Evolutionary conservation across 2,888 invertebrate genomes (phyloP).

Genomic region (Yponomeuta sedellus): DNA sequence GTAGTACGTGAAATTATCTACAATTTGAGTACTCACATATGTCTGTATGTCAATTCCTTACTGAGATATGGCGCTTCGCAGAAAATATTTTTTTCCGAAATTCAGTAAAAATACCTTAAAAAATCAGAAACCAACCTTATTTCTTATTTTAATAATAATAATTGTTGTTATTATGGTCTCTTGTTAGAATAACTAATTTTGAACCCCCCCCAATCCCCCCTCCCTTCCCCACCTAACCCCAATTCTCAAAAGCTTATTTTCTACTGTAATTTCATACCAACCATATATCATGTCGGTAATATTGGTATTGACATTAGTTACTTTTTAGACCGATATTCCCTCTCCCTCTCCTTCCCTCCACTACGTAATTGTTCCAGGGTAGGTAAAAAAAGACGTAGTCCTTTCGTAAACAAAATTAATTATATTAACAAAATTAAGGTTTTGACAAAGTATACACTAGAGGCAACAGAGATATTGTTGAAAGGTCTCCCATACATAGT

Average conservation of each 20-base stretch:
- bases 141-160: too few species aligned
- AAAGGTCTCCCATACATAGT: not conserved
- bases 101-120: too few species aligned
- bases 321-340: too few species aligned
- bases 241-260: slow-evolving; percentile 12
- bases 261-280: not conserved
- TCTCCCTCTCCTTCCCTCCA: too few species aligned
- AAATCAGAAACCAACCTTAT: too few species aligned
- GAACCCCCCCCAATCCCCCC: too few species aligned
- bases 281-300: too few species aligned
- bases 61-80: slow-evolving; percentile 12
- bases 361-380: not conserved
- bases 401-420: not conserved
- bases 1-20: slow-evolving; percentile 3
- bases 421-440: too few species aligned
- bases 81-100: not conserved
- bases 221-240: not conserved
- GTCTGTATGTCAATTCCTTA: not conserved
- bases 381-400: slow-evolving; percentile 4
- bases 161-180: too few species aligned
- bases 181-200: too few species aligned
- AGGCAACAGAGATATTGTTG: slow-evolving; percentile 9
- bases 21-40: slow-evolving; percentile 7
- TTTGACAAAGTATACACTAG: not conserved
- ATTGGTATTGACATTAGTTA: too few species aligned